Base-by-base conservation (phyloP, 2,888 invertebrate genomes). In the Chymomyza procnemis region DNA sequence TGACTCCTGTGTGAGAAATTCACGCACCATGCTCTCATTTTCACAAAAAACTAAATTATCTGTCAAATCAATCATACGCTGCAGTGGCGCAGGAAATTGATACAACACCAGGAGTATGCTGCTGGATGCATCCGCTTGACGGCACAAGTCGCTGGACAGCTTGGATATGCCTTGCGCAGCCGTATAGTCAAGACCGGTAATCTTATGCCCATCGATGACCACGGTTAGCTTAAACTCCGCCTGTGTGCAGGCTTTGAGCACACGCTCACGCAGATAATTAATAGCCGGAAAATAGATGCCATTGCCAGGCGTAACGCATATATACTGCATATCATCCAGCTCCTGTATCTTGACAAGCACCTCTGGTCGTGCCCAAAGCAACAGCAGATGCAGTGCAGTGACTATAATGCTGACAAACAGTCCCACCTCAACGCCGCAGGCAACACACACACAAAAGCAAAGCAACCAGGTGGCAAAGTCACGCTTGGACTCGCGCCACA, bases 391-490 rank as follows among this genome's bases (percentile, higher is more conserved):
- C 9, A 93, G 88, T 22, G 95, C 92, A 77, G 94, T 94, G 46
- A 94, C 91, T 57, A 93, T 86, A 67, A 94, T 94, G 72, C 97
- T 97, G 22, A 94, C 92, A 48, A 96, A 91, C 75, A 97, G 93
- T 52, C 97, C 97, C 76, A 94, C 93, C 92, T 97, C 96, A 54
- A 97, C 95, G 26, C 95, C 95, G 72, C 93, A 92, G 64, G 93
- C 88, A 64, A 97, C 91, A 73, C 95, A 94, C 30, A 94, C 92
- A 4, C 93, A 66, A 77, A 96, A 95, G 64, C 97, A 97, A 6
- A 93, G 89, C 59, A 93, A 69, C 85, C 95, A 93, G 63, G 95
- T 93, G 56, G 92, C 79, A 65, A 95, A 93, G 90, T 96, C 96
- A 48, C 92, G 89, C 87, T 93, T 93, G 77, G 92, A 92, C 74